Base-by-base conservation (phyloP, 2,113 vertebrate genomes). In the Patagioenas fasciata region DNA sequence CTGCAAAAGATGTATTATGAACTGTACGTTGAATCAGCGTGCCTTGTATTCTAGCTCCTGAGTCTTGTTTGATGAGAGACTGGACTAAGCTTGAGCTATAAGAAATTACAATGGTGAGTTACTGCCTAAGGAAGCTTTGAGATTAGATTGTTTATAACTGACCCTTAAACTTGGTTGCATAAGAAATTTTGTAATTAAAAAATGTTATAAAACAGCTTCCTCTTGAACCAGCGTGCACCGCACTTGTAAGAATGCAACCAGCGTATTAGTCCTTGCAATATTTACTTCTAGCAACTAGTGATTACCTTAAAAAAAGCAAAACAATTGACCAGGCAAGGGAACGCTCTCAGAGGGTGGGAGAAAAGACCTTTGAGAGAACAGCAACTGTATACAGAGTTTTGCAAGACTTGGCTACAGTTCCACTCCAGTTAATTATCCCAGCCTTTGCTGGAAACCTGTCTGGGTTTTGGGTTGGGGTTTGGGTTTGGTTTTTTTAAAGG, bases 361-460 rank as follows among this genome's bases (percentile, higher is more conserved):
- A 54, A 86, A 78, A 93, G 70, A 64, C 31, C 62, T 88, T 54
- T 40, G 14, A 56, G 73, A 87, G 57, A 87, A 85, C 47, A 89
- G 93, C 78, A 79, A 15, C 66, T 44, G 13, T 31, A 24, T 26
- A 47, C 29, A 65, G 32, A 87, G 53, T 91, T 89, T 80, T 85
- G 73, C 73, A 85, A 87, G 53, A 67, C 73, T 25, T 66, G 48
- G 88, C 78, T 81, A 25, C 1, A 0, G 42, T 93, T 93, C 73
- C 32, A 34, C 67, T 89, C 32, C 69, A 61, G 47, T 44, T 60
- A 71, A 23, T 79, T 80, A 91, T 47, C 61, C 57, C 70, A 91
- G 88, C 48, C 44, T 89, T 91, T 93, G 90, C 90, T 95, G 95
- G 95, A 79, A 96, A 94, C 85, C 87, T 87, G 80, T 58, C 40